phyloP scores from a whole-genome alignment of 2,888 invertebrate genomes.

The Panzeria rudis region DNA sequence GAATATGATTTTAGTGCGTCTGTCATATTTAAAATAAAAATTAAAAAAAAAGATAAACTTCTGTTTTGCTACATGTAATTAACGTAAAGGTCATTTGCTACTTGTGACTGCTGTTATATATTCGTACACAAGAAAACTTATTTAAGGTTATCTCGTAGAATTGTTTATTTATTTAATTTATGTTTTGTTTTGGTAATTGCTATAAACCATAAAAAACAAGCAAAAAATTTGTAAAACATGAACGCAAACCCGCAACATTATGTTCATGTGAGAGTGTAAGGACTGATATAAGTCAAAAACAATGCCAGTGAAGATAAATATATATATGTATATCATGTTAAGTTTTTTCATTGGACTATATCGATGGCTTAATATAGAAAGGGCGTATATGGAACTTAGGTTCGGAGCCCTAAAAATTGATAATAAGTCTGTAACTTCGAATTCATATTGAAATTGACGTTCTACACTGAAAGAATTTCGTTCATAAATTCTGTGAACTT shows the following conservation, averaged over 20 bases:
- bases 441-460: too few relatives aligned
- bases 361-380: too few relatives aligned
- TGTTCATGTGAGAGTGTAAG: not conserved
- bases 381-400: too few relatives aligned
- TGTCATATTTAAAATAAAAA: conserved; percentile 34
- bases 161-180: conserved; percentile 15
- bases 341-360: too few relatives aligned
- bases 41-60: conserved; percentile 7
- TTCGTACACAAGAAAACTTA: not conserved
- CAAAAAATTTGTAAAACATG: conserved; percentile 4
- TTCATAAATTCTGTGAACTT: too few relatives aligned
- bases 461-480: too few relatives aligned
- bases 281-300: not conserved
- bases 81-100: conserved; percentile 67
- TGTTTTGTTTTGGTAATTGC: not conserved
- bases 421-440: too few relatives aligned
- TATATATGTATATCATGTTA: too few relatives aligned
- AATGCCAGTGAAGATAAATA: not conserved
- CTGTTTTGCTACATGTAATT: conserved; percentile 62
- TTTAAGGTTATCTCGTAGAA: not conserved
- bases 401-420: too few relatives aligned
- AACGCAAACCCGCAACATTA: conserved; percentile 20
- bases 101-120: conserved; percentile 17
- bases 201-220: not conserved
- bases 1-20: conserved; percentile 10